A percentile compares a stretch with the other conserved stretches of the same genome.
phyloP scores from a whole-genome alignment of 2,888 invertebrate genomes.

The Eilema sororculum region DNA sequence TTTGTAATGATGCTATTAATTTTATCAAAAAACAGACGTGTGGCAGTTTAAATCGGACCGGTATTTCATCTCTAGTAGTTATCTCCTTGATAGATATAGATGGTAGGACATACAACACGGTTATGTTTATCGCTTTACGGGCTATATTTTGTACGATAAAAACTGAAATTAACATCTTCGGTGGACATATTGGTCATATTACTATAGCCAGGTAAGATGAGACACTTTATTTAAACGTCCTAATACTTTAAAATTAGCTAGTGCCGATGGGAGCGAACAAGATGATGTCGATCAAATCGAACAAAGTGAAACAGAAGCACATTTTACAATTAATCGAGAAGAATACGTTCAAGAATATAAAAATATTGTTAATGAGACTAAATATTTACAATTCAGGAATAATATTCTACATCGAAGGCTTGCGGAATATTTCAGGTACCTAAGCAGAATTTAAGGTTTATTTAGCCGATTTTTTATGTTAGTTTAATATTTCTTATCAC shows the following conservation, averaged over 20 bases:
- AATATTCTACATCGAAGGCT: slow-evolving; percentile 77
- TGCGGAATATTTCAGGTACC: slow-evolving; percentile 80
- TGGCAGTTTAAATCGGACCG: no score
- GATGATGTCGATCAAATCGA: slow-evolving; percentile 64
- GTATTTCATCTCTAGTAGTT: no score
- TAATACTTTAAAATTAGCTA: slow-evolving; percentile 1
- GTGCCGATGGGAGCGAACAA: slow-evolving; percentile 39
- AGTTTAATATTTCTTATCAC: no score
- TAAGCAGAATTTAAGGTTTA: not conserved
- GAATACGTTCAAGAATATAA: slow-evolving; percentile 74
- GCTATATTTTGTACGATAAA: not conserved
- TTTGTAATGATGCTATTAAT: no score
- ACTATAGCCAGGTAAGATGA: not conserved
- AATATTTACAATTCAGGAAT: slow-evolving; percentile 73
- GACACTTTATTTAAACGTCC: not conserved
- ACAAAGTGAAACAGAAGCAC: slow-evolving; percentile 55
- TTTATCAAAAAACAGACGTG: no score
- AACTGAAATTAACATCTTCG: not conserved
- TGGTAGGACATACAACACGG: no score
- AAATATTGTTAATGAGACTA: slow-evolving; percentile 69
- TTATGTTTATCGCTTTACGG: not conserved
- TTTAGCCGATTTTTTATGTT: not conserved
- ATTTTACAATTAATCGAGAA: slow-evolving; percentile 70
- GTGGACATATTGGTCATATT: not conserved
- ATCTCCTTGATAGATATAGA: no score